A percentile compares a stretch with the other conserved stretches of the same genome.
Evolutionary conservation across 2,888 invertebrate genomes (phyloP).

Genomic region (Cataglyphis rosenhaueri): DNA sequence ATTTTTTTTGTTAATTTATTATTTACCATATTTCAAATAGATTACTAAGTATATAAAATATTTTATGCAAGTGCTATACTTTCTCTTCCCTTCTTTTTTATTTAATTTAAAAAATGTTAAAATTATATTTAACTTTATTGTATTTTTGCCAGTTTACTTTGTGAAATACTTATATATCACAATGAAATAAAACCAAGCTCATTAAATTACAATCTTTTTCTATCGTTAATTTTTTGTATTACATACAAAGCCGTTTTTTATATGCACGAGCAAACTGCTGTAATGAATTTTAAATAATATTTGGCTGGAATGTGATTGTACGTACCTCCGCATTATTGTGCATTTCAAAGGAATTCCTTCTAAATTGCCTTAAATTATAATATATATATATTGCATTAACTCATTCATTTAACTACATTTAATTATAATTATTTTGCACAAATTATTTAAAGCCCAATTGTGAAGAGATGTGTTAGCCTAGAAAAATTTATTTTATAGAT

Average conservation of each 20-base stretch:
- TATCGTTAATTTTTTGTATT: neutral
- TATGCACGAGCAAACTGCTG: neutral
- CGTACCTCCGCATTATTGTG: neutral
- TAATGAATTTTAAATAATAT: constrained; percentile 32
- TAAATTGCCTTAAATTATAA: constrained; percentile 27
- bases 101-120: neutral
- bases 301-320: neutral
- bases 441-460: neutral
- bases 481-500: neutral
- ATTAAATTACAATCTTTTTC: neutral
- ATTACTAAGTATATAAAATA: neutral
- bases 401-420: neutral
- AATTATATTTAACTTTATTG: constrained; percentile 15
- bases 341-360: constrained; percentile 7
- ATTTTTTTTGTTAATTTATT: neutral
- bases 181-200: neutral
- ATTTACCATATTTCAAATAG: neutral
- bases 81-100: neutral
- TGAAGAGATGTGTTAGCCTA: neutral
- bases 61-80: neutral
- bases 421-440: neutral
- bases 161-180: neutral
- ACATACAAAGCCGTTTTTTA: neutral
- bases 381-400: neutral
- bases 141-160: neutral